Base-by-base conservation (phyloP, 2,888 invertebrate genomes). In the Platycheirus albimanus region DNA sequence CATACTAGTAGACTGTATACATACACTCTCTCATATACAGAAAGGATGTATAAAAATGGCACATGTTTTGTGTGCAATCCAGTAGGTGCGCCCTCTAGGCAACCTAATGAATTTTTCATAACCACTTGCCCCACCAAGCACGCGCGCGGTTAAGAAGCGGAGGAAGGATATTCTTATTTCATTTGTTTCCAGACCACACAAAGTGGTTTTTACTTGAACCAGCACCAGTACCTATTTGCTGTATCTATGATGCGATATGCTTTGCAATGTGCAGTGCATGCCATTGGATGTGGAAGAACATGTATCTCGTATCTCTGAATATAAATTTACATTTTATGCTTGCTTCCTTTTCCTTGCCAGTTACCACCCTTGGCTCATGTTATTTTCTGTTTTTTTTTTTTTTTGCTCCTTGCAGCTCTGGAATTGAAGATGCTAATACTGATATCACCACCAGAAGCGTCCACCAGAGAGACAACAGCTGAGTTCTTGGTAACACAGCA, bases 61-160 rank as follows among this genome's bases (percentile, higher is more conserved):
- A 58, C 56, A 58, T 58, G 56, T 58, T 58, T 58, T 58, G 56
- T 58, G 56, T 58, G 56, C 43, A 61, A 66, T 66, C 58, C 66
- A 72, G 47, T 67, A 69, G 36, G 24, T 71, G 71, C 72, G 77
- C 78, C 78, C 74, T 51, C 49, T 63, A 74, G 78, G 83, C 83
- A 83, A 83, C 78, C 81, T 83, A 78, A 83, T 83, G 83, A 83
- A 83, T 83, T 78, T 83, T 83, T 83, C 83, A 83, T 83, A 83
- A 83, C 67, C 72, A 74, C 64, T 66, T 56, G 38, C 72, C 56
- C 52, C 58, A 54, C 30, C 30, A 33, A 3, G 5, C 30, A 8
- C 30, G 8, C 30, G 5, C 30, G 30, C 30, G 8, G 30, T 33
- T 8, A 33, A 33, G 30, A 8, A 33, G 30, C 8, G 38, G 17